Conservation (phyloP, 2,113 vertebrate species). For the Upupa epops region DNA sequence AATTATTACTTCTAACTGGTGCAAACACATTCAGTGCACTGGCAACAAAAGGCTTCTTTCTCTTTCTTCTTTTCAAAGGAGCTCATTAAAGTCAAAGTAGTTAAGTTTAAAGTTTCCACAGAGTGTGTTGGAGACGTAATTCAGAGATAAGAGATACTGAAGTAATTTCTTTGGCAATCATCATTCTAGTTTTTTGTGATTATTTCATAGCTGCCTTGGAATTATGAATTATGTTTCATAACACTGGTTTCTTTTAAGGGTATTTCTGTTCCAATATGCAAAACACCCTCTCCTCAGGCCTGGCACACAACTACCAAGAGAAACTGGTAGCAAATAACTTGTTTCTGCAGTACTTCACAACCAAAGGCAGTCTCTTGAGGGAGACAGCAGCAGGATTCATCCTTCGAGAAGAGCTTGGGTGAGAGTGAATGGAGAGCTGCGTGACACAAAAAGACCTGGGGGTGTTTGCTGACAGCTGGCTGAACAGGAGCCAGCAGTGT, state of each 20-base stretch:
- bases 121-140: neutral
- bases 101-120: constrained; percentile 13
- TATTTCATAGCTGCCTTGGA: neutral
- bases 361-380: neutral
- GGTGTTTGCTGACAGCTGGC: no score
- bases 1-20: constrained; percentile 59
- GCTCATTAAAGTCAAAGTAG: constrained; percentile 56
- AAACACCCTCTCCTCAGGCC: neutral
- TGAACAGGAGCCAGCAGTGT: no score
- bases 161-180: neutral
- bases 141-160: constrained; percentile 23
- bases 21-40: constrained; percentile 50
- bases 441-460: no score
- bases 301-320: neutral
- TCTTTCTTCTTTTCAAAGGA: neutral
- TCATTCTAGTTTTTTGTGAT: neutral
- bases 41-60: constrained; percentile 41
- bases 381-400: neutral
- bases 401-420: no score
- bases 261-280: neutral
- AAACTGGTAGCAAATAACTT: neutral
- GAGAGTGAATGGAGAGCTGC: no score
- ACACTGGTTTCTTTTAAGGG: neutral
- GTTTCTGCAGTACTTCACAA: neutral
- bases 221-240: neutral